These are phyloP conservation scores for Platypus cylindrus DNA, from an alignment of 2,888 invertebrate genomes.

Conservation along the genomic window DNA sequence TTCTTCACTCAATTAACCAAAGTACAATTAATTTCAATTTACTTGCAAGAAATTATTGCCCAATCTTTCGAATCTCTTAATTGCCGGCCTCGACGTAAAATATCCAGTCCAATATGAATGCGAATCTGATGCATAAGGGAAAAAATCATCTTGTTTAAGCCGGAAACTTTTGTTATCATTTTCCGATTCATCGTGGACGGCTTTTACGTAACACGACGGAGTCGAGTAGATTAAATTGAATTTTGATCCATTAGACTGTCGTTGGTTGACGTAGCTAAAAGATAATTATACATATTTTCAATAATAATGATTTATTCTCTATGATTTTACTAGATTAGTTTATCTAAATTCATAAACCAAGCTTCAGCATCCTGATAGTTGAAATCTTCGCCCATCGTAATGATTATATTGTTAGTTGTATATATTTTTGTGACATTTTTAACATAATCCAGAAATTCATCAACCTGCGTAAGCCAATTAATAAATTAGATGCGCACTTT, in stretches of 20 bases:
- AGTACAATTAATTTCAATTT: conserved; percentile 2
- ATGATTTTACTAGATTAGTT: conserved; percentile 57
- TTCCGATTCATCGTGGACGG: conserved; percentile 40
- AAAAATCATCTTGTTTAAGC: conserved; percentile 38
- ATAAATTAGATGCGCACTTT: too few relatives aligned
- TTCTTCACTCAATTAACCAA: neutral
- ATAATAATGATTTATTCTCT: neutral
- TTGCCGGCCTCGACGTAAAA: conserved; percentile 45
- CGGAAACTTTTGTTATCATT: conserved; percentile 20
- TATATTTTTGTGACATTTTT: conserved; percentile 42
- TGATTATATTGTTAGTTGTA: conserved; percentile 60
- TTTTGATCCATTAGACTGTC: conserved; percentile 24
- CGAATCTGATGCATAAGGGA: conserved; percentile 52
- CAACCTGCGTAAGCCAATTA: too few relatives aligned
- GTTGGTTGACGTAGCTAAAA: conserved; percentile 17
- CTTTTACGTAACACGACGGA: conserved; percentile 66
- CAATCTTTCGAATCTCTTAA: conserved; percentile 40
- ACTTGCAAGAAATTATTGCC: conserved; percentile 45
- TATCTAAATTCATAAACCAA: conserved; percentile 82
- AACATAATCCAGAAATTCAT: conserved; percentile 43
- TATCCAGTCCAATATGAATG: conserved; percentile 66
- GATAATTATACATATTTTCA: neutral
- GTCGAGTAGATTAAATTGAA: conserved; percentile 72
- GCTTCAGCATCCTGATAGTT: conserved; percentile 62
- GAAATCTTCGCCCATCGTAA: conserved; percentile 92